A percentile compares a stretch with the other conserved stretches of the same genome.
These are phyloP conservation scores for Panurus biarmicus DNA, from an alignment of 2,113 vertebrate genomes.

Conservation along the genomic window DNA sequence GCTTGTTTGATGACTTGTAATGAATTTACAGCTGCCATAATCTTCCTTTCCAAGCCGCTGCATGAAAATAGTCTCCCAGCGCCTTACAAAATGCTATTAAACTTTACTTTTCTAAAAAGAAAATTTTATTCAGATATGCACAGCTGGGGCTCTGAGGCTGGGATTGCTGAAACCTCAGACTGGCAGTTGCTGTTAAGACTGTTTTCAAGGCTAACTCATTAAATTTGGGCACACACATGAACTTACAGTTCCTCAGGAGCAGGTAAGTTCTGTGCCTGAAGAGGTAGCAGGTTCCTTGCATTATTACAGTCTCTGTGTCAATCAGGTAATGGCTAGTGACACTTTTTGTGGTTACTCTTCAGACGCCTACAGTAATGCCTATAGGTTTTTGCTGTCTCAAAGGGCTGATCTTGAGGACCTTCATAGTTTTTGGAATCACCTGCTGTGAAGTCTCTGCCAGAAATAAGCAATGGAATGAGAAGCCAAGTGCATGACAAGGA, in stretches of 20 bases:
- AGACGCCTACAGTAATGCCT: not conserved
- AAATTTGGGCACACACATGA: not conserved
- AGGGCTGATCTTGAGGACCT: not conserved
- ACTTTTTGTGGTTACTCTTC: not conserved
- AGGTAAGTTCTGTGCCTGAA: not conserved
- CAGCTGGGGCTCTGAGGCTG: slow-evolving; percentile 31
- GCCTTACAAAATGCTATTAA: slow-evolving; percentile 67
- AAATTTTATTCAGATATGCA: not conserved
- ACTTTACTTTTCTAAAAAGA: slow-evolving; percentile 20
- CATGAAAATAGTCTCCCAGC: slow-evolving; percentile 33
- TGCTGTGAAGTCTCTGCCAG: not conserved
- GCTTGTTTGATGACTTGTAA: slow-evolving; percentile 73
- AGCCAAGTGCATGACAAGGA: not conserved
- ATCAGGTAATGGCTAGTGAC: not conserved
- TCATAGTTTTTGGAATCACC: not conserved
- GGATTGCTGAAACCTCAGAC: not conserved
- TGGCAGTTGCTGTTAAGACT: slow-evolving; percentile 26
- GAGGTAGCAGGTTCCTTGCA: not conserved
- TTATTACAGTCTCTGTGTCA: not conserved
- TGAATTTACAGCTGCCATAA: slow-evolving; percentile 75
- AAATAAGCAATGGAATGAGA: not conserved
- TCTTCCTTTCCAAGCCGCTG: slow-evolving; percentile 70
- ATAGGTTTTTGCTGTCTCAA: not conserved
- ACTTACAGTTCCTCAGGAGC: not conserved
- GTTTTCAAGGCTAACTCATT: not conserved